Percentiles rank a stretch among this genome's conserved stretches.
Evolutionary conservation across 1,140 invertebrate species (phyloP).

Genomic region (Lutraria rhynchaena): DNA sequence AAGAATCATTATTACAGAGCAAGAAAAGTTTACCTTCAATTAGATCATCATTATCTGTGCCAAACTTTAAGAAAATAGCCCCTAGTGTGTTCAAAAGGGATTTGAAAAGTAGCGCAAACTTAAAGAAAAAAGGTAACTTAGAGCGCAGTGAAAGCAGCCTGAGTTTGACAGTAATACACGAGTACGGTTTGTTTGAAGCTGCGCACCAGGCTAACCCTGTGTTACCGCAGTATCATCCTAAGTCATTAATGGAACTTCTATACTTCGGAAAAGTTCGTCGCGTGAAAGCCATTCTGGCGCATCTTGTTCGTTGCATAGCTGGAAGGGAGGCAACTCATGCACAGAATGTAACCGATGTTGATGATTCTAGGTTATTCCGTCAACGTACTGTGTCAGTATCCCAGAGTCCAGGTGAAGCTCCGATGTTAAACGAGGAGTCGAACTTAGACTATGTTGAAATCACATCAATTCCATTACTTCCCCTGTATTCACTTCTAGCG

Average conservation of each 20-base stretch:
- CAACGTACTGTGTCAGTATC: conserved; percentile 65
- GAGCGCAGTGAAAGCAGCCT: conserved; percentile 74
- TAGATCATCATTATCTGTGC: conserved; percentile 69
- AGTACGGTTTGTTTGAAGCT: conserved; percentile 97
- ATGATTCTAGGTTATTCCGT: conserved; percentile 61
- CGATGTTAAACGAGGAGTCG: conserved; percentile 89
- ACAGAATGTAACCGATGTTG: conserved; percentile 59
- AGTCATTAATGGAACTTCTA: conserved; percentile 98
- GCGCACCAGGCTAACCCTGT: conserved; percentile 97
- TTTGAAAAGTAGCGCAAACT: conserved; percentile 64
- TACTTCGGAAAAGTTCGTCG: conserved; percentile 95
- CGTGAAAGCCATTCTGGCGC: conserved; percentile 98
- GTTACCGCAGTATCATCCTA: conserved; percentile 99
- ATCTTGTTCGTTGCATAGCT: conserved; percentile 89
- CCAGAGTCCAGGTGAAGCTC: conserved; percentile 68
- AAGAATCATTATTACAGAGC: conserved; percentile 37
- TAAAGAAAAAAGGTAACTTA: conserved; percentile 64
- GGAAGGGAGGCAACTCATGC: conserved; percentile 69
- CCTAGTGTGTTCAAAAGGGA: conserved; percentile 57
- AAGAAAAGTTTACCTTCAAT: conserved; percentile 57
- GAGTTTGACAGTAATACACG: conserved; percentile 81
- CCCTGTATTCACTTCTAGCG: conserved; percentile 96
- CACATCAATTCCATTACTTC: conserved; percentile 97
- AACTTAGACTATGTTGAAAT: conserved; percentile 97
- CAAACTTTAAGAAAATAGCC: conserved; percentile 70